Percentiles rank a stretch among this genome's conserved stretches.
These are phyloP conservation scores for Marronus borbonicus DNA, from an alignment of 2,888 invertebrate species.

Conservation along the genomic window DNA sequence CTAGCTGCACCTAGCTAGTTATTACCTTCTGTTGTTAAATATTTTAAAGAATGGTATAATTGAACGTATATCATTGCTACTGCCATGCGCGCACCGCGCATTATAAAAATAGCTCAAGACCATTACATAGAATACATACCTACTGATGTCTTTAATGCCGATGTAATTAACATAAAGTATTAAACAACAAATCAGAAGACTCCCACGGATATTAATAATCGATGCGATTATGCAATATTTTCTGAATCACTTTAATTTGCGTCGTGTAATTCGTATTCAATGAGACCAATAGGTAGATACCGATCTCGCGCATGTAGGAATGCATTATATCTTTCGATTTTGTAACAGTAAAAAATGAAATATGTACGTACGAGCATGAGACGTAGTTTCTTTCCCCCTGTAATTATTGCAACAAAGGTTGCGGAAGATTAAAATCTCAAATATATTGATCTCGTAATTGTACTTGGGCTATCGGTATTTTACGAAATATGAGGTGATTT, in stretches of 20 bases:
- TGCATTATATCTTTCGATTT: conserved; percentile 4
- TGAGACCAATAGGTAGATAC: not conserved
- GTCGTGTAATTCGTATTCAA: not conserved
- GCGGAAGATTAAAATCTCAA: conserved; percentile 12
- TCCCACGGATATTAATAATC: conserved; percentile 36
- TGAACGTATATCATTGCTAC: no score
- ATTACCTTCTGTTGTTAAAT: no score
- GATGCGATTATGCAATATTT: conserved; percentile 24
- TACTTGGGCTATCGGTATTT: not conserved
- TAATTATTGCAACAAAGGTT: conserved; percentile 16
- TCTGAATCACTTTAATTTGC: conserved; percentile 35
- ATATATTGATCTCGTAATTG: conserved; percentile 25
- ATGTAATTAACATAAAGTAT: conserved; percentile 4
- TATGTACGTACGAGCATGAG: not conserved
- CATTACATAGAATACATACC: not conserved
- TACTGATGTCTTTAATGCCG: not conserved
- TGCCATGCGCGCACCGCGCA: no score
- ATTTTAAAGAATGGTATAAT: no score
- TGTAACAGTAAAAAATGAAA: conserved; percentile 22
- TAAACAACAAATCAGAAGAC: conserved; percentile 32
- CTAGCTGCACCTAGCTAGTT: no score
- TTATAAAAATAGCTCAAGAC: no score
- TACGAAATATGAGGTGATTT: conserved; percentile 10
- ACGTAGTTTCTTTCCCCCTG: not conserved
- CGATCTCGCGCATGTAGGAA: not conserved